Conservation (phyloP, 2,797 vertebrate species). For the Pristis pectinata region DNA sequence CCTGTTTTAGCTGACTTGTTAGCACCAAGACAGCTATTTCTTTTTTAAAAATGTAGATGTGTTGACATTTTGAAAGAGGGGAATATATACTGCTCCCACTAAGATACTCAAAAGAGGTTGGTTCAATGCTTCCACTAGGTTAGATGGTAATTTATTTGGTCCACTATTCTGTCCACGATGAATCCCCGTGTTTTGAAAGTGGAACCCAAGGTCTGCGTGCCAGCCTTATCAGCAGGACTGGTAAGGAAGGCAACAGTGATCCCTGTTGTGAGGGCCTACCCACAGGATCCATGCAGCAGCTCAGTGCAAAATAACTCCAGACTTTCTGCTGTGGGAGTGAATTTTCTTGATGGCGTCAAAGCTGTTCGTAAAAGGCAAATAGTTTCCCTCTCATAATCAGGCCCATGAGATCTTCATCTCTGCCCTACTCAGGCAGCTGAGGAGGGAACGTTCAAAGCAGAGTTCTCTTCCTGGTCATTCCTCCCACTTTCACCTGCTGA, state of each 20-base stretch:
- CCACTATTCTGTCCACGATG: not conserved
- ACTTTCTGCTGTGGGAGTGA: too few relatives aligned
- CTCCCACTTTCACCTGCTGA: too few relatives aligned
- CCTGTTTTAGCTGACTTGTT: too few relatives aligned
- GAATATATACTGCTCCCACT: not conserved
- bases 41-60: not conserved
- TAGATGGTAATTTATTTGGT: not conserved
- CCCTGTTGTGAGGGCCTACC: not conserved
- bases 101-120: not conserved
- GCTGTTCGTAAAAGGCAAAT: not conserved
- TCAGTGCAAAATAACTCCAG: not conserved
- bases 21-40: too few relatives aligned
- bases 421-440: not conserved
- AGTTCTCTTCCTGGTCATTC: not conserved
- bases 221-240: not conserved
- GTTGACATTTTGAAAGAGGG: not conserved
- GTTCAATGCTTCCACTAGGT: not conserved
- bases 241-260: not conserved
- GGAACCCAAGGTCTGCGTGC: not conserved
- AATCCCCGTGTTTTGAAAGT: not conserved
- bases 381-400: not conserved
- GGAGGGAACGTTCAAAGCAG: too few relatives aligned
- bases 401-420: not conserved
- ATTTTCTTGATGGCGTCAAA: not conserved
- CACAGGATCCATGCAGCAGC: not conserved